These are phyloP conservation scores for Allophyes oxyacanthae DNA, from an alignment of 2,888 invertebrate genomes.

Conservation along the genomic window DNA sequence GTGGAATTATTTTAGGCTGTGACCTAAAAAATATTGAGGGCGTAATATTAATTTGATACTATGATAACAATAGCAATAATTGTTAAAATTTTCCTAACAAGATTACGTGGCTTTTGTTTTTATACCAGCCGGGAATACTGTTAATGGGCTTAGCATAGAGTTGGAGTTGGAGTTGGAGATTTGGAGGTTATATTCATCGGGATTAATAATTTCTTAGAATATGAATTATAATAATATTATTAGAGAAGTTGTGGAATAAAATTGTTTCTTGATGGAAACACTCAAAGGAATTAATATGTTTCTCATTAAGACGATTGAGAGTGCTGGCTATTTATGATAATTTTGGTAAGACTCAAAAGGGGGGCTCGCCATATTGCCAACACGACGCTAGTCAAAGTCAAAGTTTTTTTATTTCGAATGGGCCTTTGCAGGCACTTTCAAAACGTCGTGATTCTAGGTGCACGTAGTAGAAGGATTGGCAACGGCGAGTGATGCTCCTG, in stretches of 20 bases:
- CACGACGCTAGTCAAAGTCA: too few species aligned
- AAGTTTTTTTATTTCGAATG: too few species aligned
- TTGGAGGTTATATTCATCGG: conserved; percentile 21
- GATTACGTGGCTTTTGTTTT: conserved; percentile 51
- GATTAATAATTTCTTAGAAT: conserved; percentile 18
- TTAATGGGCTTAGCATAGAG: conserved; percentile 18
- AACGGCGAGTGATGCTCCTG: too few species aligned
- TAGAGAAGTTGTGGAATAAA: conserved; percentile 10
- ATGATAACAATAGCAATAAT: conserved; percentile 58
- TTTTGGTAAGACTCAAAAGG: too few species aligned
- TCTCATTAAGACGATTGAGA: too few species aligned
- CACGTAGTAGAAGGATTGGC: too few species aligned
- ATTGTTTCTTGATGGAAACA: conserved; percentile 15
- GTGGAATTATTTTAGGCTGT: conserved; percentile 24
- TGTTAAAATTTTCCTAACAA: conserved; percentile 62
- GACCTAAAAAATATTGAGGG: conserved; percentile 26
- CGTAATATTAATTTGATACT: conserved; percentile 58
- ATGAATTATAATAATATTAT: conserved; percentile 9
- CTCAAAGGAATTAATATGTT: conserved; percentile 9
- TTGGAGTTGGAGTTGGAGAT: too few species aligned
- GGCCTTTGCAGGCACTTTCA: too few species aligned
- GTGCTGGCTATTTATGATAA: not conserved
- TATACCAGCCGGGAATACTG: conserved; percentile 16
- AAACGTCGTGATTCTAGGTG: too few species aligned
- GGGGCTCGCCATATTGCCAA: too few species aligned